Evolutionary conservation across 2,888 invertebrate genomes (phyloP), one percentile per base, ranked within the genome.

Genomic region (Megamerina dolium): DNA sequence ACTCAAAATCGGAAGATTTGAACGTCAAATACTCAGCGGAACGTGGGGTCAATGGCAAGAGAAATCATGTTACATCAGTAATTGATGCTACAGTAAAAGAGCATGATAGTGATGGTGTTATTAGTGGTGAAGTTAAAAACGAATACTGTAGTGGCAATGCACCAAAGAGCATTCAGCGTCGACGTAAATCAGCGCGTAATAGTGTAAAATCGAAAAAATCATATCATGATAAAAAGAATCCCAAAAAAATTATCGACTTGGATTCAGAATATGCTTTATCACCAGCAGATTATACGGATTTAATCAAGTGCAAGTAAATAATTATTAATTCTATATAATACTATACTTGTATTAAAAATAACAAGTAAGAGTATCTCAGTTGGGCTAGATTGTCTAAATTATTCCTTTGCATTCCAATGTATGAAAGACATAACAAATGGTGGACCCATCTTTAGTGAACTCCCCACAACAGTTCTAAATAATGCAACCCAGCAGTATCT

Each of bases 271-370:
- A 66, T 31, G 57, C 65, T 0, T 53, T 60, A 3, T 51, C 63
- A 3, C 53, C 60, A 9, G 53, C 62, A 23, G 68, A 68, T 20
- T 61, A 60, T 16, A 55, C 61, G 43, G 66, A 68, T 55, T 47
- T 68, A 38, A 61, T 70, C 19, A 64, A 68, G 45, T 70, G 70
- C 69, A 69, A 60, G 70, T 70, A 57, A 57, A 66, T 23, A 10
- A 23, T 8, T 8, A 10, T 23, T 8, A 6, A 6, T n/a, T n/a
- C n/a, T n/a, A n/a, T n/a, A n/a, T n/a, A n/a, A n/a, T n/a, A n/a
- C n/a, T n/a, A n/a, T n/a, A n/a, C n/a, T n/a, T n/a, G n/a, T n/a
- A n/a, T n/a, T n/a, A n/a, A n/a, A n/a, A n/a, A n/a, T n/a, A n/a
- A n/a, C n/a, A n/a, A n/a, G n/a, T n/a, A n/a, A n/a, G n/a, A n/a